Conservation (phyloP, 2,888 invertebrate genomes). For the Eupsilia transversa region DNA sequence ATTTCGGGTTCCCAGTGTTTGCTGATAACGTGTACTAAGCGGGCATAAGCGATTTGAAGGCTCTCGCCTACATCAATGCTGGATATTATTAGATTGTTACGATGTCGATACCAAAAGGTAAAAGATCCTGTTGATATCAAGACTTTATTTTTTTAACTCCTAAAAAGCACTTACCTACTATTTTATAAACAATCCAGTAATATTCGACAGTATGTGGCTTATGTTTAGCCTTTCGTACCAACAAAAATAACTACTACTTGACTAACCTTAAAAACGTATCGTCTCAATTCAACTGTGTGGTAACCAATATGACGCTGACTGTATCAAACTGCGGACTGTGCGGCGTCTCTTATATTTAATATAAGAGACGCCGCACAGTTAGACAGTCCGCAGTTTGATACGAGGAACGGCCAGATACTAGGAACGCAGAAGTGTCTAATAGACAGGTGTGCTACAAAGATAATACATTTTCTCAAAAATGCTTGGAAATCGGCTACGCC, state of each 20-base stretch:
- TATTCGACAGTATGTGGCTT: neutral
- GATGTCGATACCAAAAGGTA: neutral
- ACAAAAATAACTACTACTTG: neutral
- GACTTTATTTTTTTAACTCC: neutral
- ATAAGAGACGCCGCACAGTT: neutral
- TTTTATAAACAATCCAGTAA: neutral
- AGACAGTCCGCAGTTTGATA: neutral
- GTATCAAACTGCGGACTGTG: no score
- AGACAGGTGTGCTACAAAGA: neutral
- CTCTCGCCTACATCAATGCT: neutral
- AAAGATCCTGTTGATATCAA: slow-evolving; percentile 7
- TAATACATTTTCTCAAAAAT: no score
- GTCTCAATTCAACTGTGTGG: neutral
- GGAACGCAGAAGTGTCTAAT: neutral
- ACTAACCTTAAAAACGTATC: neutral
- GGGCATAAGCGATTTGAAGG: slow-evolving; percentile 10
- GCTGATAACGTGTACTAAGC: slow-evolving; percentile 39
- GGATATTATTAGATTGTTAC: neutral
- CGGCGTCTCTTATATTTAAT: no score
- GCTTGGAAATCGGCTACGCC: no score
- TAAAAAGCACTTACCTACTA: neutral
- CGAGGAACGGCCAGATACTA: no score
- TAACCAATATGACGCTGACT: neutral
- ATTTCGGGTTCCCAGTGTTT: slow-evolving; percentile 31
- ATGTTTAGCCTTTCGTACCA: neutral